Evolutionary conservation across 1,140 invertebrate genomes (phyloP).

Genomic region (Ectropis grisescens): DNA sequence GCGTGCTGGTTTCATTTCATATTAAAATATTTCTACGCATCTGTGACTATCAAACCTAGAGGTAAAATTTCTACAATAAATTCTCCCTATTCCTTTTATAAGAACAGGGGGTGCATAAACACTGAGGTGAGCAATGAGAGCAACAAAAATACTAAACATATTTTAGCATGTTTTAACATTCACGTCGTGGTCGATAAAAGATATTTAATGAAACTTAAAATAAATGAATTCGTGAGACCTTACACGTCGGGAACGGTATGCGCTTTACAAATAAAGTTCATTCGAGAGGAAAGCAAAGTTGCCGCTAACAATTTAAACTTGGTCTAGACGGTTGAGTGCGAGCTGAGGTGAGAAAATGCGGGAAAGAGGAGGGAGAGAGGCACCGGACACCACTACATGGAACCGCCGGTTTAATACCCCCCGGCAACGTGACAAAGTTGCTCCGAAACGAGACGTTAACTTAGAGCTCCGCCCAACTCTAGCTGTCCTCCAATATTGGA

Average conservation of each 20-base stretch:
- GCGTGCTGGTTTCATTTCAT: conserved; percentile 21
- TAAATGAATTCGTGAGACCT: conserved; percentile 11
- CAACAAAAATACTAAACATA: too few species aligned
- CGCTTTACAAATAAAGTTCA: conserved; percentile 46
- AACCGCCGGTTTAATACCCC: conserved; percentile 14
- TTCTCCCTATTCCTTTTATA: too few species aligned
- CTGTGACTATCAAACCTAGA: conserved; percentile 14
- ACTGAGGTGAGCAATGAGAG: too few species aligned
- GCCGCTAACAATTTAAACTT: conserved; percentile 59
- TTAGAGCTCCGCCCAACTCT: conserved; percentile 21
- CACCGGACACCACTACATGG: conserved; percentile 14
- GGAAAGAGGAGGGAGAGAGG: conserved; percentile 12
- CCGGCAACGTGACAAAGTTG: conserved; percentile 47
- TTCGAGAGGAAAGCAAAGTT: conserved; percentile 43
- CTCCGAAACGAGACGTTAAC: conserved; percentile 25
- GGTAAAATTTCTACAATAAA: too few species aligned
- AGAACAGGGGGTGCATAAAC: too few species aligned
- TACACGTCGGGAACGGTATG: conserved; percentile 19
- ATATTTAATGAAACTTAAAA: too few species aligned
- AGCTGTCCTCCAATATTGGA: conserved; percentile 34
- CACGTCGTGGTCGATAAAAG: too few species aligned
- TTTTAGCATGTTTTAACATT: too few species aligned
- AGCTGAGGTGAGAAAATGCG: conserved; percentile 42
- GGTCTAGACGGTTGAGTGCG: conserved; percentile 22
- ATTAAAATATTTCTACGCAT: conserved; percentile 33